A percentile compares a stretch with the other conserved stretches of the same genome.
Conservation (phyloP, 2,113 vertebrate genomes). For the Gadus chalcogrammus region DNA sequence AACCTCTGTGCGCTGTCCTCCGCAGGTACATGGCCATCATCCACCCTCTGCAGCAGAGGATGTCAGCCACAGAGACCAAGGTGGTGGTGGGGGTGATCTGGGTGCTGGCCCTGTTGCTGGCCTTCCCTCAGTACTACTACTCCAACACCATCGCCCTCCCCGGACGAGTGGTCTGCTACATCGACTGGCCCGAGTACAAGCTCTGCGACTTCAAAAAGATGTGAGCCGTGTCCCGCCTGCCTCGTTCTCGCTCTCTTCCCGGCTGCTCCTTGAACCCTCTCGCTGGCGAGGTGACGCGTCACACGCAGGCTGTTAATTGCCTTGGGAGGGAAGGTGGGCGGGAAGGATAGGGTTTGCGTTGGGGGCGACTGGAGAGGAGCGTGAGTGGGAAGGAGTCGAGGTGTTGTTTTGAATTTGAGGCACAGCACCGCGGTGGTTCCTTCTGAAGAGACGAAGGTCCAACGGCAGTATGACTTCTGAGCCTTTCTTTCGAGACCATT, state of each 20-base stretch:
- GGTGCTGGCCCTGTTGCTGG: slow-evolving; percentile 87
- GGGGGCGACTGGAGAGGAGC: background rate
- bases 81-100: slow-evolving; percentile 87
- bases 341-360: background rate
- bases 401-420: background rate
- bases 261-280: background rate
- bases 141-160: slow-evolving; percentile 74
- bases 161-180: slow-evolving; percentile 82
- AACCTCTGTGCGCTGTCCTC: background rate
- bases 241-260: background rate
- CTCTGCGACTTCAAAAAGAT: slow-evolving; percentile 76
- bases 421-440: too few relatives aligned
- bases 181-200: slow-evolving; percentile 85
- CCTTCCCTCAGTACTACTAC: slow-evolving; percentile 92
- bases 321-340: too few relatives aligned
- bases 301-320: too few relatives aligned
- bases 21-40: slow-evolving; percentile 97
- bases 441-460: too few relatives aligned
- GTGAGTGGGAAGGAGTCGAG: background rate
- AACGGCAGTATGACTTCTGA: too few relatives aligned
- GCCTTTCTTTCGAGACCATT: too few relatives aligned
- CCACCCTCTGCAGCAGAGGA: slow-evolving; percentile 88
- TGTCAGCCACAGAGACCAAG: slow-evolving; percentile 89
- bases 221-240: slow-evolving; percentile 73
- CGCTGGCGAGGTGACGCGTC: too few relatives aligned